Base-by-base conservation (phyloP, 2,888 invertebrate genomes). In the Standfussiana lucernea region DNA sequence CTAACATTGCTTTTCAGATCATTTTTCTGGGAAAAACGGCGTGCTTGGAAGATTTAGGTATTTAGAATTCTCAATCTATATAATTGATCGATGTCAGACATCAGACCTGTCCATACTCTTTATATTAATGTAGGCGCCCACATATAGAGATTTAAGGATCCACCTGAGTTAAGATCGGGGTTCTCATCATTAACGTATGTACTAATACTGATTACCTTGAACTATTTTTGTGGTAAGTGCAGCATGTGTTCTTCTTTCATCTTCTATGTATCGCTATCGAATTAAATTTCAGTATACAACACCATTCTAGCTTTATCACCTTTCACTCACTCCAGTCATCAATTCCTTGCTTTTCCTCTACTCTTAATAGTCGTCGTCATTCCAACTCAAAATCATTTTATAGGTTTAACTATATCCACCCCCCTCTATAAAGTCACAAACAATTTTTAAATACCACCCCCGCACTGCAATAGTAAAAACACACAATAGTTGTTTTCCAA, bases 401-500 rank as follows among this genome's bases (percentile, higher is more conserved):
- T 15, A 6, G 10, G 15, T 0, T 24, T 28, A 7, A 10, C 18
- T 35, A 21, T 18, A 28, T 59, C 24, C 6, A 35, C 2, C 21
- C 35, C 8, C 3, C 13, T 42, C 15, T 15, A 37, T 40, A 71
- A 80, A 64, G 6, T 15, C 28, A 42, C 50, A 53, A 45, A 50
- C 5, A 32, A 64, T 68, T 62, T 61, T 18, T n/a, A n/a, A 65
- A 59, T 61, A 66, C n/a, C 42, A 5, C 47, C 50, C 11, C 32
- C 21, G 28, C 42, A 40, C 0, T 56, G 18, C 21, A 65, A 40
- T 10, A 73, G 47, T 47, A 56, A 65, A 81, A 56, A 5, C n/a
- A 47, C 40, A 53, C 24, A 45, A 56, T 74, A 65, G 32, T 75
- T 47, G 81, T 64, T 62, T 62, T 47, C 77, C 83, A 86, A 86